These are phyloP conservation scores for Nomada fabriciana DNA, from an alignment of 2,888 invertebrate species.

Conservation along the genomic window DNA sequence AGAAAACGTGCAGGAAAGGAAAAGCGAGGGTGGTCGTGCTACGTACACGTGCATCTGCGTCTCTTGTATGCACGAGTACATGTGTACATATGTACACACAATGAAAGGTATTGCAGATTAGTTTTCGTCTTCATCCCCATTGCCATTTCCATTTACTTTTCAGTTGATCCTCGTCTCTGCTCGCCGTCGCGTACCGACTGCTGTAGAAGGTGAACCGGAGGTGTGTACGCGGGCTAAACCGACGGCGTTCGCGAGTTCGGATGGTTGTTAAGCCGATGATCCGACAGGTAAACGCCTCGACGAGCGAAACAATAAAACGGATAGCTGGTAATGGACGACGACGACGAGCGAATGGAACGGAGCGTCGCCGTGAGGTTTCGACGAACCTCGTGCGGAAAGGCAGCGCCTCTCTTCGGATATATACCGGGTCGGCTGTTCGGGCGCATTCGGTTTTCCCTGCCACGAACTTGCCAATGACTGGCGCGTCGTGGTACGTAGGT, in stretches of 20 bases:
- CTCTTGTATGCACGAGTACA: no score
- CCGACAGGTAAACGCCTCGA: no score
- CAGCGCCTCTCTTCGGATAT: slow-evolving; percentile 38
- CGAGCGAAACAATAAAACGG: background rate
- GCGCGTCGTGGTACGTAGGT: slow-evolving; percentile 43
- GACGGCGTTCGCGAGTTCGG: no score
- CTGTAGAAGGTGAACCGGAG: no score
- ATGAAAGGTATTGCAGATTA: no score
- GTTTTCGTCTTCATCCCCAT: no score
- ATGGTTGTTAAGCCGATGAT: background rate
- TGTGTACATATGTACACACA: no score
- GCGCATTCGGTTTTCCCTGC: slow-evolving; percentile 28
- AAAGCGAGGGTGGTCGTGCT: background rate
- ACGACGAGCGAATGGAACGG: slow-evolving; percentile 32
- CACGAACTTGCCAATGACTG: slow-evolving; percentile 26
- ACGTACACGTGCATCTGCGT: background rate
- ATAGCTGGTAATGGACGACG: background rate
- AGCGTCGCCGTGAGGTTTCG: slow-evolving; percentile 56
- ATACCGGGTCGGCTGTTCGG: slow-evolving; percentile 19
- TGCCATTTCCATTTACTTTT: no score
- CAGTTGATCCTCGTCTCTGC: no score
- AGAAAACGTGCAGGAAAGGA: slow-evolving; percentile 29
- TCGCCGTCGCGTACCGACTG: no score
- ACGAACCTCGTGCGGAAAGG: slow-evolving; percentile 12
- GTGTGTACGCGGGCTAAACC: no score